Percentiles rank a stretch among this genome's conserved stretches.
Conservation (phyloP, 2,113 vertebrate species). For the Vulpes ferrilata region DNA sequence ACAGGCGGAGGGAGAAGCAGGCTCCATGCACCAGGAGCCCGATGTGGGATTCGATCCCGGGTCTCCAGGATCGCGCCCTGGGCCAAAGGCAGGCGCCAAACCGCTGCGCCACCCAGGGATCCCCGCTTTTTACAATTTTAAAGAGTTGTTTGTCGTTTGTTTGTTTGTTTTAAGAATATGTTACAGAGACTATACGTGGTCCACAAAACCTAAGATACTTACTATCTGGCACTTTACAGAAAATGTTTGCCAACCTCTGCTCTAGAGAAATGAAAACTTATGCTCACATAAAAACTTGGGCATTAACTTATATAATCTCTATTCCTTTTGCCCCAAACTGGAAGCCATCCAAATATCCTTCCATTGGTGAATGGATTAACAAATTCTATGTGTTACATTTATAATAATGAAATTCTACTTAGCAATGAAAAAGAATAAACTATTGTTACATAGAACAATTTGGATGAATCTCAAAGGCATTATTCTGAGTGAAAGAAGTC, state of each 20-base stretch:
- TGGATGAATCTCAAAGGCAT: background rate
- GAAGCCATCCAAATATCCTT: constrained; percentile 23
- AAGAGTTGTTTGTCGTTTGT: background rate
- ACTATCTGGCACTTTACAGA: constrained; percentile 11
- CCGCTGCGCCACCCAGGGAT: no score
- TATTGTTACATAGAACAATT: background rate
- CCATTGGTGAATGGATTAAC: background rate
- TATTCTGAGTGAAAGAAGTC: constrained; percentile 44
- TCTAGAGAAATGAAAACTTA: constrained; percentile 35
- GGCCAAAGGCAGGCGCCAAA: no score
- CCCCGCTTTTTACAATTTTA: constrained; percentile 44
- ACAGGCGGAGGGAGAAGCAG: no score
- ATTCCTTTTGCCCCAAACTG: constrained; percentile 23
- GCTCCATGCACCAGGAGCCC: no score
- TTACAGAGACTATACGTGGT: background rate
- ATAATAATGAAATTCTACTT: constrained; percentile 20
- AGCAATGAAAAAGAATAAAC: constrained; percentile 43
- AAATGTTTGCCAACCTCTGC: background rate
- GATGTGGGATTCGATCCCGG: no score
- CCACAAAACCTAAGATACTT: background rate
- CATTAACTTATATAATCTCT: background rate
- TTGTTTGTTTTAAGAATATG: background rate
- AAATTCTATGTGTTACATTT: background rate
- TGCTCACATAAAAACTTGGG: background rate
- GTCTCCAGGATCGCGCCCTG: no score